Conservation (phyloP, 2,113 vertebrate genomes). For the Junco hyemalis region DNA sequence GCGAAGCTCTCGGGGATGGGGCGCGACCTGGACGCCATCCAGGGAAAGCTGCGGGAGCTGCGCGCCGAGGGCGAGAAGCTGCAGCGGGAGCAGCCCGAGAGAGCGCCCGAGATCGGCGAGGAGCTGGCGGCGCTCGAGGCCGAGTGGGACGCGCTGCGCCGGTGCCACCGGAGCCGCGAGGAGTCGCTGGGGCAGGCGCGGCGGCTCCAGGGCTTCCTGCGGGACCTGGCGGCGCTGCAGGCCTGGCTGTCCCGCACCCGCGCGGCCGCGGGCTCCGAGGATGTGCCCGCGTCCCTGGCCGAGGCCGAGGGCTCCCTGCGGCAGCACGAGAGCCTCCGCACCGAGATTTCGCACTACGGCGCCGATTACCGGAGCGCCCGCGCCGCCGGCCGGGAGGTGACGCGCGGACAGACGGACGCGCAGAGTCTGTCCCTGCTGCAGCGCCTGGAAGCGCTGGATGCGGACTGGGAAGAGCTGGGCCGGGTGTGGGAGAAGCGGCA, state of each 20-base stretch:
- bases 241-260: slow-evolving; percentile 90
- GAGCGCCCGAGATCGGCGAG: slow-evolving; percentile 75
- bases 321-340: slow-evolving; percentile 88
- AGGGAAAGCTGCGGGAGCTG: slow-evolving; percentile 86
- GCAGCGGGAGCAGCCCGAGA: slow-evolving; percentile 79
- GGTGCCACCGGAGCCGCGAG: slow-evolving; percentile 85
- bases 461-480: slow-evolving; percentile 91
- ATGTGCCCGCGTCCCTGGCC: slow-evolving; percentile 84
- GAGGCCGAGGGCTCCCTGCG: slow-evolving; percentile 87
- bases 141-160: slow-evolving; percentile 87
- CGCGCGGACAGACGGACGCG: slow-evolving; percentile 85
- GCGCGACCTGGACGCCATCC: slow-evolving; percentile 91
- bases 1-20: slow-evolving; percentile 91
- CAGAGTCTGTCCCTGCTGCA: slow-evolving; percentile 89
- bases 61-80: slow-evolving; percentile 81
- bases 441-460: slow-evolving; percentile 89
- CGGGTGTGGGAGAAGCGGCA: slow-evolving; percentile 94
- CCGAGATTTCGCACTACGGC: slow-evolving; percentile 90
- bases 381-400: slow-evolving; percentile 87
- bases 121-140: slow-evolving; percentile 79
- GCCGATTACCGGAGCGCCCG: slow-evolving; percentile 87
- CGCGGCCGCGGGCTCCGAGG: slow-evolving; percentile 89
- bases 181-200: slow-evolving; percentile 90
- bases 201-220: slow-evolving; percentile 90
- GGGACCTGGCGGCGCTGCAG: slow-evolving; percentile 92